Base-by-base conservation (phyloP, 92 coral and sea anemone species). In the Porites cylindrica region DNA sequence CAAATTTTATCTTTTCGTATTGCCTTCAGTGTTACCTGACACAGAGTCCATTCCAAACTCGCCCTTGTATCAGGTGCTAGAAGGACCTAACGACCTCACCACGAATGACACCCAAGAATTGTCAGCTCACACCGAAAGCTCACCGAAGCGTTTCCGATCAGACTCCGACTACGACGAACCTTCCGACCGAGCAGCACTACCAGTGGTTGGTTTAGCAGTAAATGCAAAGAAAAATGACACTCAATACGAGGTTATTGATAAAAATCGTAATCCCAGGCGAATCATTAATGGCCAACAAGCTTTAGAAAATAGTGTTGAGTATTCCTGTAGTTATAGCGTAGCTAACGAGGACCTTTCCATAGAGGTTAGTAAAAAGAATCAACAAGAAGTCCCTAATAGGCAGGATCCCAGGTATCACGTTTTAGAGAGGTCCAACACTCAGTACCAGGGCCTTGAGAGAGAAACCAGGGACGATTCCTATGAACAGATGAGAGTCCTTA, bases 381-480 rank as follows among this genome's bases (percentile, higher is more conserved):
- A 50, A 61, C 66, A 58, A 7, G 81, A 77, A 32, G 68, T 1
- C 51, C 69, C 54, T 32, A 77, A 77, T 58, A 38, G 19, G 26
- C 24, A 77, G 10, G 53, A 26, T 9, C 17, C 81, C n/a, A 16
- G 20, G n/a, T 77, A 77, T 65, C 68, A 61, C 52, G 21, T 65
- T 6, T 29, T 77, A 14, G 81, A 77, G 32, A 56, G 53, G 51
- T 56, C 81, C 14, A 18, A 77, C 24, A 16, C 43, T 14, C 75
- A 66, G 10, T 88, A 88, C 78, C 91, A 88, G 80, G 72, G 79
- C 69, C 91, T 76, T 1, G 54, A 53, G 23, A 32, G 64, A 4
- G 82, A 64, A 1, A 54, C 9, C 8, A 7, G 53, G 9, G 18
- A 38, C 7, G 17, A 17, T 21, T 23, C 23, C 13, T 77, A 38